Base-by-base conservation (phyloP, 2,888 invertebrate species). In the Capitulum mitella region DNA sequence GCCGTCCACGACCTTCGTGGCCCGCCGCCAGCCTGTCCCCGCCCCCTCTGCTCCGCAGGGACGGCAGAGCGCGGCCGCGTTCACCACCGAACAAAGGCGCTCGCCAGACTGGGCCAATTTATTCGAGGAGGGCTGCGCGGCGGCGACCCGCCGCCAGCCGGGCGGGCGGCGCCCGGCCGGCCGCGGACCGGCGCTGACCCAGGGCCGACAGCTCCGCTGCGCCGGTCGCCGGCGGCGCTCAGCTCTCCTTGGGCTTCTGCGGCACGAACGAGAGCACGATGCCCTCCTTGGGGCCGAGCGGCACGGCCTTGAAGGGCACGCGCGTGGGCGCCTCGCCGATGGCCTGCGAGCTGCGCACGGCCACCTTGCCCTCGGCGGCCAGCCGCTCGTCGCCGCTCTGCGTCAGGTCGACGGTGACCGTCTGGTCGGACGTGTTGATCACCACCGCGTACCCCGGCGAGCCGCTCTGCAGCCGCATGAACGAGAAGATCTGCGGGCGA, bases 361-460 rank as follows among this genome's bases (percentile, higher is more conserved):
- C 77, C n/a, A 82, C 80, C 12, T 40, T 32, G 46, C 75, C 81
- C 1, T 75, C 74, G n/a, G 46, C 61, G 3, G 81, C 79, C n/a
- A 82, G 79, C 77, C 79, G 80, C 78, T 54, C 76, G 51, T 5
- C 48, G 77, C 29, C 80, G 79, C n/a, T 43, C n/a, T 6, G n/a
- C n/a, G n/a, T 75, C 76, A 93, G 88, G 84, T 92, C 88, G 16
- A 26, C 76, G 3, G 84, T 84, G 16, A 86, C 87, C 6, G 84
- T 84, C 48, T 85, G 84, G 19, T 85, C 85, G 0, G 87, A 87
- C 29, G 92, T 90, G 86, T 94, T 93, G 83, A 90, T 89, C 77
- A 91, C 89, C 40, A 92, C 91, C 82, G 92, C 87, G 86, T 90
- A 92, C 34, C 93, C 93, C 0, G 92, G 92, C 86, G 90, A 92